Base-by-base conservation (phyloP, 2,113 vertebrate genomes). In the Gavia stellata region DNA sequence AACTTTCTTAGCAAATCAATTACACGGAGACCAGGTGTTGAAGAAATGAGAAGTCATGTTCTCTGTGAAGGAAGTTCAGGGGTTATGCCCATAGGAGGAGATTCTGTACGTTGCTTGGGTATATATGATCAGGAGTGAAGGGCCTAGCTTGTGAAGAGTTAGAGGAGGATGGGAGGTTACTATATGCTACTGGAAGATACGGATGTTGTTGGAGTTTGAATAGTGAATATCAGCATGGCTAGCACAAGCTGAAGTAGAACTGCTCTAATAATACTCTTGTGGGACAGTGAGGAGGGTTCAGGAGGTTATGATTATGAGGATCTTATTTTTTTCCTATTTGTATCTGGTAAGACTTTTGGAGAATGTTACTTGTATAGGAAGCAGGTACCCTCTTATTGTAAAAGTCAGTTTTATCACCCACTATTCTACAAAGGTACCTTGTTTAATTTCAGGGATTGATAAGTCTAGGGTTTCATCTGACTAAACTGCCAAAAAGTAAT, bases 51-150 rank as follows among this genome's bases (percentile, higher is more conserved):
- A 50, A 45, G n/a, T 36, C 9, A 1, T 5, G 8, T 56, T 71
- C 36, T 36, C 56, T 50, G n/a, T 7, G 65, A 17, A 2, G 9
- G 17, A 20, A 50, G 49, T 21, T 14, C 17, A 15, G 52, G 52
- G 65, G 21, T 44, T 36, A 2, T 19, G 42, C 36, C n/a, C 23
- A 2, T 3, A 15, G 72, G 36, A 58, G 66, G 17, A 17, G 81
- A 58, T 28, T 6, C 71, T 31, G 42, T 10, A 1, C 3, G 1
- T 50, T 26, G n/a, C 42, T 23, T 34, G 42, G 34, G 20, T 28
- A 8, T 24, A 3, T 3, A 0, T 2, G 31, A 6, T 2, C 9
- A 31, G 55, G 47, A 58, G 40, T 3, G 47, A 33, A 24, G 28
- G 20, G 24, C 15, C 52, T 14, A 3, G 34, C 33, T 20, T 17